Evolutionary conservation across 1,140 invertebrate genomes (phyloP), one percentile per base, ranked within the genome.

Genomic region (Megalopta genalis): DNA sequence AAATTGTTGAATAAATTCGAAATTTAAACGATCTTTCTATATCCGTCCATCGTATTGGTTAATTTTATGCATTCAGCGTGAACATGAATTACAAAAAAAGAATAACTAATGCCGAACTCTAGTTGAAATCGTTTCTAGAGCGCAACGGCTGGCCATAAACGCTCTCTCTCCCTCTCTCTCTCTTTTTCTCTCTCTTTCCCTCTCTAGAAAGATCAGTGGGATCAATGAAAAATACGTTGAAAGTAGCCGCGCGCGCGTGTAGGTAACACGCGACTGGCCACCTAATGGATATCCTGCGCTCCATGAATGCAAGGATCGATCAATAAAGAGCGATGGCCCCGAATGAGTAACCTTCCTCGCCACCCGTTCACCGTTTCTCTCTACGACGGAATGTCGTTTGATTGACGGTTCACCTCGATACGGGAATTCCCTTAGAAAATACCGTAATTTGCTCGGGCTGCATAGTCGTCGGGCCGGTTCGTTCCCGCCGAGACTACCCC

Each of bases 281-380:
- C 52, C 25, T 80, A 80, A 80, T 80, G 77, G 71, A 65, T 74
- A 75, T 52, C 42, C 77, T 42, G 27, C 63, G 57, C 54, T 52
- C 42, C 71, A 27, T 66, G 71, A 80, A 80, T 74, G 63, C 63
- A 67, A 49, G 63, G 63, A 75, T 75, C 72, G 77, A 75, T 80
- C 77, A 52, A 80, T 80, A 75, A 67, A 75, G 64, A 67, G 52
- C 64, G 54, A 80, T 80, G 32, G 57, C 77, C 70, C 42, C 52
- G 72, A 54, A 64, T 16, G 42, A 6, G 54, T 49, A 52, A n/a
- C 60, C 25, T 66, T 79, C 77, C 63, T 54, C 69, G 18, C 25
- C 62, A 59, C 39, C 32, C 4, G 23, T 46, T 78, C 59, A 39
- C 63, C 21, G 16, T 25, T 21, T 74, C 42, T 37, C 21, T 39